Evolutionary conservation across 2,888 invertebrate genomes (phyloP).

Genomic region (Cerceris ruficornis): DNA sequence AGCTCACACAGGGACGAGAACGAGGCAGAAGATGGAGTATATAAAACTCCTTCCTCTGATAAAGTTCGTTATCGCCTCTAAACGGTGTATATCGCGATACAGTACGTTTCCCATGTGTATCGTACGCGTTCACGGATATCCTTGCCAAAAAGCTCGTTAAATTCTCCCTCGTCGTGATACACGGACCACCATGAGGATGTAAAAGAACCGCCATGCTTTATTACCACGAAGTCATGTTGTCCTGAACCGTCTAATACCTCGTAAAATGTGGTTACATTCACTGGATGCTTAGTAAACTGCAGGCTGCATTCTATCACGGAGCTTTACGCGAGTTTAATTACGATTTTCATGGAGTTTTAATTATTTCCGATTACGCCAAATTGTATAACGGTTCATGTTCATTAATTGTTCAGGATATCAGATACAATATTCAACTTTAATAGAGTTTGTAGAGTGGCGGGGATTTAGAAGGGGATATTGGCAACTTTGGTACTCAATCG

Average conservation of each 20-base stretch:
- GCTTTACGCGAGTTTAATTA: too few species aligned
- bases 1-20: not conserved
- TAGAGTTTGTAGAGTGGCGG: too few species aligned
- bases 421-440: too few species aligned
- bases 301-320: not conserved
- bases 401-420: too few species aligned
- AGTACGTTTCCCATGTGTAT: conserved; percentile 24
- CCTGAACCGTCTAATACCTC: conserved; percentile 40
- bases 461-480: too few species aligned
- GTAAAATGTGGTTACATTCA: conserved; percentile 31
- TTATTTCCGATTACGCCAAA: not conserved
- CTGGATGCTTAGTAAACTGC: conserved; percentile 12
- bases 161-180: conserved; percentile 27
- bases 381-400: too few species aligned
- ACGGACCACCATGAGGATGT: conserved; percentile 32
- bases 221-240: conserved; percentile 27
- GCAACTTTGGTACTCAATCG: too few species aligned
- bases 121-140: conserved; percentile 22
- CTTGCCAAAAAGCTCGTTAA: conserved; percentile 33
- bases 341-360: not conserved
- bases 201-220: conserved; percentile 32
- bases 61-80: conserved; percentile 17
- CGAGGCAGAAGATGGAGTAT: not conserved
- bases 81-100: conserved; percentile 20
- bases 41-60: conserved; percentile 29